These are phyloP conservation scores for Nemapogon koenigi DNA, from an alignment of 2,888 invertebrate genomes.

Conservation along the genomic window DNA sequence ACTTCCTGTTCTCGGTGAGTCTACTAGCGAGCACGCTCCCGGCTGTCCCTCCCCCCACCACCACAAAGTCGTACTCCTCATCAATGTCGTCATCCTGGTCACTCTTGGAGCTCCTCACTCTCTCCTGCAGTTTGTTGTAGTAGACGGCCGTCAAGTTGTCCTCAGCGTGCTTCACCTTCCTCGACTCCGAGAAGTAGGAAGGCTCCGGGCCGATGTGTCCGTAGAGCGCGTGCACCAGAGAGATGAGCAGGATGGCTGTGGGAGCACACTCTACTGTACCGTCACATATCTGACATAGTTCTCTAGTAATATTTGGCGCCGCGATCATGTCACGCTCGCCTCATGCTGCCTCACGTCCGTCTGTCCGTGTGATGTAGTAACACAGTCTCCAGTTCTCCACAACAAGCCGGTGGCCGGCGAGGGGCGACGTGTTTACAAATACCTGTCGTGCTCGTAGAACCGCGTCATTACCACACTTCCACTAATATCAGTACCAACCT, in stretches of 20 bases:
- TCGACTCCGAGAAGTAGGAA: conserved; percentile 33
- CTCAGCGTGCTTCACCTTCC: conserved; percentile 8
- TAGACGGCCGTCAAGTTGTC: not conserved
- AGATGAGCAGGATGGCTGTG: conserved; percentile 48
- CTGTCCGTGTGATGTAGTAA: too few relatives aligned
- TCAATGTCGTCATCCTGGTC: conserved; percentile 12
- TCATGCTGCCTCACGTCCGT: too few relatives aligned
- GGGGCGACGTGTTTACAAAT: too few relatives aligned
- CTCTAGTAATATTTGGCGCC: conserved; percentile 37
- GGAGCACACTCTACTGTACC: conserved; percentile 54
- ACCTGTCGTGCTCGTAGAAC: too few relatives aligned
- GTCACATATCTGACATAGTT: conserved; percentile 51
- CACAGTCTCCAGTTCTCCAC: too few relatives aligned
- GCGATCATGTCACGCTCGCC: conserved; percentile 47
- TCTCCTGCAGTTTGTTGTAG: not conserved
- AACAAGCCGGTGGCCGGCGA: too few relatives aligned
- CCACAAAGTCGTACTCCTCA: conserved; percentile 74
- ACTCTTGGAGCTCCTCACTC: conserved; percentile 3
- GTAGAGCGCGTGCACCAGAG: conserved; percentile 47
- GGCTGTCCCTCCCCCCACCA: conserved; percentile 83
- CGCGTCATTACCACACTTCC: too few relatives aligned
- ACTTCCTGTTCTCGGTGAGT: conserved; percentile 74
- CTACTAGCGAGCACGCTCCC: conserved; percentile 82
- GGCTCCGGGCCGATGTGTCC: conserved; percentile 45
- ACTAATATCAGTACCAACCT: too few relatives aligned